phyloP scores from a whole-genome alignment of 2,888 invertebrate species.

The Mesorhabditis belari region DNA sequence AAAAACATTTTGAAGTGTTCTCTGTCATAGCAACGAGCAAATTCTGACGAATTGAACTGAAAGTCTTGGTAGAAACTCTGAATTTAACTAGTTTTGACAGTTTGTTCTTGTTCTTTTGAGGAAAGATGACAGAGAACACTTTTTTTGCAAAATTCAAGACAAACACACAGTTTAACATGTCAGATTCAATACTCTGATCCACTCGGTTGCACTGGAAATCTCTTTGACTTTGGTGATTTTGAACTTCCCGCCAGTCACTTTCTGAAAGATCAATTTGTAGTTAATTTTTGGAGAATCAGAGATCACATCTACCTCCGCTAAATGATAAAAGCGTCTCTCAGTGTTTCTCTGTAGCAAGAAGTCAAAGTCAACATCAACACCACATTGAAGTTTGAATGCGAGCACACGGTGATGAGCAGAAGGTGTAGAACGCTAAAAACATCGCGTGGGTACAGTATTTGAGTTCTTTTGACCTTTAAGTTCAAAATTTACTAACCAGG shows the following conservation, averaged over 20 bases:
- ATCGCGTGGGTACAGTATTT: too few relatives aligned
- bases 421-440: too few relatives aligned
- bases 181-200: too few relatives aligned
- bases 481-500: neutral
- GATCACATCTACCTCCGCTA: neutral
- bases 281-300: neutral
- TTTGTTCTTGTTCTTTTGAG: too few relatives aligned
- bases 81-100: too few relatives aligned
- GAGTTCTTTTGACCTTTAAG: neutral
- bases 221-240: neutral
- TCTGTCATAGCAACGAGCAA: too few relatives aligned
- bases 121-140: too few relatives aligned
- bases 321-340: neutral
- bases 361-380: neutral
- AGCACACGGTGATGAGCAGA: neutral
- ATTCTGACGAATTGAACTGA: too few relatives aligned
- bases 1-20: too few relatives aligned
- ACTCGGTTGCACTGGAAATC: neutral
- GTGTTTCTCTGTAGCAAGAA: neutral
- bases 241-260: neutral
- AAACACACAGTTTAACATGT: too few relatives aligned
- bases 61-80: too few relatives aligned
- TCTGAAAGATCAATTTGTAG: neutral
- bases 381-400: neutral
- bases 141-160: too few relatives aligned